phyloP scores from a whole-genome alignment of 2,113 vertebrate species.

The Pycnonotus jocosus region DNA sequence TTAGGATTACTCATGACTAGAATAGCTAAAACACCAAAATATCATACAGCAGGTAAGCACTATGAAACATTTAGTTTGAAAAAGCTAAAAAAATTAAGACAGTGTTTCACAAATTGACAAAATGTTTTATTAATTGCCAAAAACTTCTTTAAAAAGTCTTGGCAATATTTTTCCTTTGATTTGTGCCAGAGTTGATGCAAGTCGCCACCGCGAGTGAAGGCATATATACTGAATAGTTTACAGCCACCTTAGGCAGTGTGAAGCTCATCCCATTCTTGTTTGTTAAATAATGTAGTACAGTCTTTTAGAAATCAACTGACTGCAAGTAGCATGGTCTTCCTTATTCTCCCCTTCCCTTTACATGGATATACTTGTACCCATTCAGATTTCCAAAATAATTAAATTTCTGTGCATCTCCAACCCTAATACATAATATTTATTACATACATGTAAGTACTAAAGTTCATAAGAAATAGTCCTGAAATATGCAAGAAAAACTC shows the following conservation, averaged over 20 bases:
- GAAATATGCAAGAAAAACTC: not conserved
- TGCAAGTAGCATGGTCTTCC: not conserved
- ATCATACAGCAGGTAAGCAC: not conserved
- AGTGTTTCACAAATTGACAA: not conserved
- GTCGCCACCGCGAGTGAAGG: not conserved
- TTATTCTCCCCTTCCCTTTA: not conserved
- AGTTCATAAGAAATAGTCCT: not conserved
- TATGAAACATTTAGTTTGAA: not conserved
- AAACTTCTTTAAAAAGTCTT: not conserved
- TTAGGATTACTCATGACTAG: not conserved
- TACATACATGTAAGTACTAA: not conserved
- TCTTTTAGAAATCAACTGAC: not conserved
- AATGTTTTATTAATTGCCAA: not conserved
- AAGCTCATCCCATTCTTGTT: not conserved
- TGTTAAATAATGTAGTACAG: not conserved
- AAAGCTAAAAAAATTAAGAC: not conserved
- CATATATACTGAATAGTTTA: no score
- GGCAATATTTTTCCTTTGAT: not conserved
- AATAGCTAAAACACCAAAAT: not conserved
- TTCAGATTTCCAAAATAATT: not conserved
- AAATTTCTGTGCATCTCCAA: not conserved
- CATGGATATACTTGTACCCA: fast-evolving
- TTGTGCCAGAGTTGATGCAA: not conserved
- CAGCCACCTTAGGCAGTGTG: not conserved
- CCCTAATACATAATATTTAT: not conserved